A percentile compares a stretch with the other conserved stretches of the same genome.
phyloP scores from a whole-genome alignment of 2,797 vertebrate genomes.

The Philypnodon macrostomus region DNA sequence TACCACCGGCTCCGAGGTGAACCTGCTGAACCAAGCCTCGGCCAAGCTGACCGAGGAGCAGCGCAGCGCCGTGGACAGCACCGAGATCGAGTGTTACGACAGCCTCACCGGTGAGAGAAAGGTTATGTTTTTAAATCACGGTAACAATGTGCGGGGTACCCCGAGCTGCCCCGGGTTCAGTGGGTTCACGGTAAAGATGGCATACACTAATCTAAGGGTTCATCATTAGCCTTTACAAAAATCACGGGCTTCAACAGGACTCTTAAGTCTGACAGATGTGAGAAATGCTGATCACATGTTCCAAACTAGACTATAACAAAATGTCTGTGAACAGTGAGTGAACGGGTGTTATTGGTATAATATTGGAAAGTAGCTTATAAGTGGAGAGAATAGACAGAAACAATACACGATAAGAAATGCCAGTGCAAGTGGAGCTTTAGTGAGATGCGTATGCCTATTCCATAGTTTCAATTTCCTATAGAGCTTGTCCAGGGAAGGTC shows the following conservation, averaged over 20 bases:
- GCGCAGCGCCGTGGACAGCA: constrained; percentile 85
- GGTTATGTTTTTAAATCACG: neutral
- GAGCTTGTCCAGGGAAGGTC: too few species aligned
- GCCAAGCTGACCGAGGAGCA: constrained; percentile 85
- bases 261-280: neutral
- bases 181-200: constrained; percentile 39
- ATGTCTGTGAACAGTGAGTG: too few species aligned
- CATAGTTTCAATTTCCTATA: too few species aligned
- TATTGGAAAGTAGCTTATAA: too few species aligned
- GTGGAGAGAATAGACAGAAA: too few species aligned
- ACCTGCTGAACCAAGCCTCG: constrained; percentile 75
- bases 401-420: too few species aligned
- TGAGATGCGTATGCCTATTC: too few species aligned
- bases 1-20: constrained; percentile 78
- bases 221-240: too few species aligned
- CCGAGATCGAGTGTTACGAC: constrained; percentile 92
- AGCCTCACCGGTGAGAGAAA: constrained; percentile 85
- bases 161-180: constrained; percentile 41
- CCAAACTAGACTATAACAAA: neutral
- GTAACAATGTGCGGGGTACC: constrained; percentile 5
- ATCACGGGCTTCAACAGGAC: too few species aligned
- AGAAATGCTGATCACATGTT: too few species aligned
- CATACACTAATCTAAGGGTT: neutral
- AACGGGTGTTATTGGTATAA: too few species aligned
- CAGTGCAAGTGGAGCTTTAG: too few species aligned